Evolutionary conservation across 2,797 vertebrate genomes (phyloP), one percentile per base, ranked within the genome.

Genomic region (Helarctos malayanus): DNA sequence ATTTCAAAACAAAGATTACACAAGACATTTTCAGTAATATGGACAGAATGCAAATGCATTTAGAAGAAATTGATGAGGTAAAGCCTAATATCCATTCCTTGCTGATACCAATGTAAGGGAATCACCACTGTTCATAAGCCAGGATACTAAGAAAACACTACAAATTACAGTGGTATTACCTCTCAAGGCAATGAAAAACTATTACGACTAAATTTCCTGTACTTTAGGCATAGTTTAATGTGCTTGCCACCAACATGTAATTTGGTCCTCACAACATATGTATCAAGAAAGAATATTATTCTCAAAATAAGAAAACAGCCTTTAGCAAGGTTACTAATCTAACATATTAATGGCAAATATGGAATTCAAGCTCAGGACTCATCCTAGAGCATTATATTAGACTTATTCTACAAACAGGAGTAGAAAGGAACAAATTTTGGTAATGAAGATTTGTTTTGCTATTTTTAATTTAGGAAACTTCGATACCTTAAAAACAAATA

Each of bases 401-500:
- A 75, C 29, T 89, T 82, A 56, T 32, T 61, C 25, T 92, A 56
- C 25, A 94, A 41, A 90, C 21, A 1, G 8, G 1, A 92, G 16
- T 59, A 52, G 27, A 59, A 91, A 75, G 19, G 18, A 95, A 83
- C 21, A 89, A 47, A 73, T 23, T 91, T 76, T 32, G 49, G 11
- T n/a, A 68, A 89, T 7, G 47, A 7, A 54, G 13, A 83, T 35
- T 76, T 49, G 19, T 38, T 87, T 69, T 57, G 49, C 45, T 89
- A 49, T 41, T 92, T 61, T 83, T 82, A 80, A 80, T 21, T 49
- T 83, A 93, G 7, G 56, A 56, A 75, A 32, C 38, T 65, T 71
- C 79, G 16, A 71, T 38, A 71, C 25, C 68, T 96, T 29, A n/a
- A 89, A 63, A 89, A 94, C 63, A 14, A 78, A 52, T 78, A 87